phyloP scores from a whole-genome alignment of 2,113 vertebrate genomes.

The Cyanoramphus novaezelandiae region DNA sequence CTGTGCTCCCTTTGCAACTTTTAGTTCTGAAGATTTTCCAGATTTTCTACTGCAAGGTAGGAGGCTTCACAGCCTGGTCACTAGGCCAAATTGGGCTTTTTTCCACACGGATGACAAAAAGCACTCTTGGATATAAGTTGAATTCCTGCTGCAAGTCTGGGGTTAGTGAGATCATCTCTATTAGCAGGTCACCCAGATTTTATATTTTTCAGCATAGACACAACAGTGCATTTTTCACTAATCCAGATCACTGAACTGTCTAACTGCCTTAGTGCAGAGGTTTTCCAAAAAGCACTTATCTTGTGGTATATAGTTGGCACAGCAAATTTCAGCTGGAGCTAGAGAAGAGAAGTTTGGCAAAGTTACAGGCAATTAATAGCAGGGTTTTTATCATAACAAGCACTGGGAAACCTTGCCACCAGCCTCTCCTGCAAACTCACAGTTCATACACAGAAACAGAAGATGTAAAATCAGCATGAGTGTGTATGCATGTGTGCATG shows the following conservation, averaged over 20 bases:
- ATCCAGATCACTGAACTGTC: not conserved
- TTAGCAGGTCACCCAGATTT: not conserved
- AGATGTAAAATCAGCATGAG: not conserved
- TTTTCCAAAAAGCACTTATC: not conserved
- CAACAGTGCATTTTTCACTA: not conserved
- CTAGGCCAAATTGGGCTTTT: not conserved
- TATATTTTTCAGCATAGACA: not conserved
- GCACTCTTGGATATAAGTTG: not conserved
- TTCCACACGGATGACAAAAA: not conserved
- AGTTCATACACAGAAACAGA: not conserved
- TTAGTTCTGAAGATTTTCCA: not conserved
- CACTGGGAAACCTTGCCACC: not conserved
- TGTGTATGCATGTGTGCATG: fast-evolving
- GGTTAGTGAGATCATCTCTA: not conserved
- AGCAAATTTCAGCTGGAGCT: conserved; percentile 27
- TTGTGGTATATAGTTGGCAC: not conserved
- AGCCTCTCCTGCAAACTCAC: conserved; percentile 9
- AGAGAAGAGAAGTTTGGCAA: conserved; percentile 19
- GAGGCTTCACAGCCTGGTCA: not conserved
- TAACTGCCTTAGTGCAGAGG: not conserved
- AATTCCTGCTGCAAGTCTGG: not conserved
- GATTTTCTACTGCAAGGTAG: not conserved
- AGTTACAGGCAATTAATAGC: conserved; percentile 1
- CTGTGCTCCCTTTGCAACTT: not conserved
- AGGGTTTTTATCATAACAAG: not conserved